These are phyloP conservation scores for Zaprionus lineosus DNA, from an alignment of 2,888 invertebrate genomes.

Conservation along the genomic window DNA sequence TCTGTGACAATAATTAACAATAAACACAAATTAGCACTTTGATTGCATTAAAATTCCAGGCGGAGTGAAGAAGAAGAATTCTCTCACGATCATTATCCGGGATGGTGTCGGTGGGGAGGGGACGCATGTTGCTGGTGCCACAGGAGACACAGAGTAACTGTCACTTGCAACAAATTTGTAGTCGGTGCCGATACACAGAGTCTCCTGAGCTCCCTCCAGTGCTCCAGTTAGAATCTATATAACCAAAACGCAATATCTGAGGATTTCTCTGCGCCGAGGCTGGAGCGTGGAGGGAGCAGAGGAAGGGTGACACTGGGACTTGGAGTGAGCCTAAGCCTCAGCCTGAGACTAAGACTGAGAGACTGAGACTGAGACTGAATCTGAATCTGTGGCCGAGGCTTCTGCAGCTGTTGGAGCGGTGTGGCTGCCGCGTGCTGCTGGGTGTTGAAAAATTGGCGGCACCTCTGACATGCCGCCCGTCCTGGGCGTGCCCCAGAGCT, in stretches of 20 bases:
- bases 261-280: too few species aligned
- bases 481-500: background rate
- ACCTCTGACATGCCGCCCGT: conserved; percentile 49
- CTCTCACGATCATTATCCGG: conserved; percentile 73
- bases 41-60: conserved; percentile 59
- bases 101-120: background rate
- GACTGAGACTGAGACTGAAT: background rate
- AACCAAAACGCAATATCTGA: conserved; percentile 60
- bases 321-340: too few species aligned
- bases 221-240: conserved; percentile 74
- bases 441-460: conserved; percentile 78
- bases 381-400: too few species aligned
- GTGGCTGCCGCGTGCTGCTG: conserved; percentile 53
- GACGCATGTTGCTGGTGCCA: conserved; percentile 13
- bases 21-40: conserved; percentile 65
- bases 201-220: conserved; percentile 29
- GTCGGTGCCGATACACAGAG: conserved; percentile 9
- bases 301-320: too few species aligned
- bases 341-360: too few species aligned
- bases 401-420: conserved; percentile 17
- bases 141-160: conserved; percentile 56
- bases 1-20: conserved; percentile 58
- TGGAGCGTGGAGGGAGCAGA: too few species aligned
- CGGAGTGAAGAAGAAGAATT: conserved; percentile 45
- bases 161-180: conserved; percentile 68